Evolutionary conservation across 2,797 vertebrate genomes (phyloP).

Genomic region (Eutrigla gurnardus): DNA sequence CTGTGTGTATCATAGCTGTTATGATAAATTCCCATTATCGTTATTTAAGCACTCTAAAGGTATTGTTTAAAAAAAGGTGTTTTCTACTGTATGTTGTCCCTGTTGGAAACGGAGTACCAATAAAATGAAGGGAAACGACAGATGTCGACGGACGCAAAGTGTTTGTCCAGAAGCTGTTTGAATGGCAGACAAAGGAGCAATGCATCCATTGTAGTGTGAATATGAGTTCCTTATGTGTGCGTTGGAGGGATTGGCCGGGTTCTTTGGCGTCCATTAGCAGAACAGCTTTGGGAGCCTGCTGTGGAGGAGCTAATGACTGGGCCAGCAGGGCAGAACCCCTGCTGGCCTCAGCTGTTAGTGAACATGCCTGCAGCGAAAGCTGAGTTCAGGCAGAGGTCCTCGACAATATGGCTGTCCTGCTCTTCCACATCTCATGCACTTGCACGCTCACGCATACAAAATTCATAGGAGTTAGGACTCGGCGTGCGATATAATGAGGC

Average conservation of each 20-base stretch:
- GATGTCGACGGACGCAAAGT: conserved; percentile 18
- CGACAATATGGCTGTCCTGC: conserved; percentile 32
- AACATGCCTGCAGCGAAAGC: conserved; percentile 65
- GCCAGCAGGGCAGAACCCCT: conserved; percentile 56
- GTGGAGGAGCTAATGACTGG: conserved; percentile 69
- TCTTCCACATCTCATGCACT: conserved; percentile 30
- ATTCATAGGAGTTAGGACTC: conserved; percentile 31
- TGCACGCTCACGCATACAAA: conserved; percentile 20
- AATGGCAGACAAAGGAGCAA: conserved; percentile 15
- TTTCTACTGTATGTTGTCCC: conserved; percentile 64
- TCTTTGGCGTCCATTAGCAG: conserved; percentile 63
- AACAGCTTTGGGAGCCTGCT: conserved; percentile 65
- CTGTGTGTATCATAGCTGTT: conserved; percentile 38
- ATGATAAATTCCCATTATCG: conserved; percentile 40
- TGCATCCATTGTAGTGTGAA: conserved; percentile 22
- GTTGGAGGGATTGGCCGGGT: conserved; percentile 38
- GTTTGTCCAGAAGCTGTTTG: conserved; percentile 31
- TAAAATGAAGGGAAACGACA: conserved; percentile 60
- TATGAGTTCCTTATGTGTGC: conserved; percentile 49
- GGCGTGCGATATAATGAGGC: conserved; percentile 42
- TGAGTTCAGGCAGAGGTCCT: conserved; percentile 70
- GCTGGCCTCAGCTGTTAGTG: conserved; percentile 61
- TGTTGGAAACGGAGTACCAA: conserved; percentile 63
- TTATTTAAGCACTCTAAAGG: conserved; percentile 51
- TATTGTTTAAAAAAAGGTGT: conserved; percentile 30